Evolutionary conservation across 2,113 vertebrate genomes (phyloP).

Genomic region (Zosterops borbonicus): DNA sequence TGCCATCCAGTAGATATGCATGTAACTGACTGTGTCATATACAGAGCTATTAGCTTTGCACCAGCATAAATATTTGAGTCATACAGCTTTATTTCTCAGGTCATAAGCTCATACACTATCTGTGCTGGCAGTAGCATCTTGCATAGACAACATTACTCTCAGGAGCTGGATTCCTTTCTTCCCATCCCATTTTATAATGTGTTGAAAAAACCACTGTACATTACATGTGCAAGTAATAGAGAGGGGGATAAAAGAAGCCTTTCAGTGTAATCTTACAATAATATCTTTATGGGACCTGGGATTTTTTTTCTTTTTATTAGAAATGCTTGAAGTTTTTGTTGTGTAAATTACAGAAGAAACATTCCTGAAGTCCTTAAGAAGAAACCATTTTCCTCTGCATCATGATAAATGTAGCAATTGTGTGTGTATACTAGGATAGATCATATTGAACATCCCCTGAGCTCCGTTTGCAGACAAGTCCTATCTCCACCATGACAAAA

Average conservation of each 20-base stretch:
- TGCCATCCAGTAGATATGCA: neutral
- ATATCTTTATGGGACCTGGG: neutral
- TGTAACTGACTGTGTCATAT: neutral
- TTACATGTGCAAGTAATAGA: neutral
- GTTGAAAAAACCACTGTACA: neutral
- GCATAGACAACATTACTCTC: neutral
- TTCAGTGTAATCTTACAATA: constrained; percentile 1
- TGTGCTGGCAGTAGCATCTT: neutral
- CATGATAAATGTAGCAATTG: constrained; percentile 67
- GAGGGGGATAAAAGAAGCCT: constrained; percentile 2
- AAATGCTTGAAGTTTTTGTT: constrained; percentile 39
- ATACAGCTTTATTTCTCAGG: neutral
- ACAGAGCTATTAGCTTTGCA: neutral
- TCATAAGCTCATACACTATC: neutral
- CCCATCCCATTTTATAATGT: neutral
- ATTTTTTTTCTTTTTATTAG: constrained; percentile 29
- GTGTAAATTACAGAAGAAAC: constrained; percentile 36
- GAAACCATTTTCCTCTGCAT: constrained; percentile 43
- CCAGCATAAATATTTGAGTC: neutral
- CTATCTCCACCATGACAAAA: constrained; percentile 81
- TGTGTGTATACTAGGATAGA: constrained; percentile 71
- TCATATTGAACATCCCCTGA: constrained; percentile 80
- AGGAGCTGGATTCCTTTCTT: neutral
- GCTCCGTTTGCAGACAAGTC: constrained; percentile 81
- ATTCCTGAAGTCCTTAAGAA: constrained; percentile 49